Conservation (phyloP, 2,113 vertebrate genomes). For the Heloderma charlesbogerti region DNA sequence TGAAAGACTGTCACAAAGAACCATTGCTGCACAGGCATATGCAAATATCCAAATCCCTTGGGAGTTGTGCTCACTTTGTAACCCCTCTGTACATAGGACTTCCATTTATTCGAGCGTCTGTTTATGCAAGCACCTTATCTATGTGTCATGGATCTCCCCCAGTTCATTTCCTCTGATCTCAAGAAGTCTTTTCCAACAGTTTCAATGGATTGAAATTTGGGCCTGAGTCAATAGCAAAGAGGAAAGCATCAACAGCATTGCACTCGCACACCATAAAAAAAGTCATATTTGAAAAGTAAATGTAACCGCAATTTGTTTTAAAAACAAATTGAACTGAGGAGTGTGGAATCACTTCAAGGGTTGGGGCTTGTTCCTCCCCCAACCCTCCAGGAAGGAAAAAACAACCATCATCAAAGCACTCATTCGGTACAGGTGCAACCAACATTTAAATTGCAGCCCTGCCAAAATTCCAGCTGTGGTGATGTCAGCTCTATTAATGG, state of each 20-base stretch:
- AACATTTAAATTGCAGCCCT: neutral
- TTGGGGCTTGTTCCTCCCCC: neutral
- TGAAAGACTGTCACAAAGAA: neutral
- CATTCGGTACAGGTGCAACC: conserved; percentile 39
- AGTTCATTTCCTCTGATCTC: neutral
- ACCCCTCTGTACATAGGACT: neutral
- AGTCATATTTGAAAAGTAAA: conserved; percentile 48
- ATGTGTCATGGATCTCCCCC: neutral
- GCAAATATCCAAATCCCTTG: no score
- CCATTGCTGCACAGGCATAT: neutral
- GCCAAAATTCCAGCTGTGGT: conserved; percentile 49
- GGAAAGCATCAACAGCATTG: conserved; percentile 19
- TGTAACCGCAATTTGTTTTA: conserved; percentile 43
- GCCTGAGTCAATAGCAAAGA: conserved; percentile 19
- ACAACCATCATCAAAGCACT: conserved; percentile 36
- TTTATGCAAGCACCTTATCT: neutral
- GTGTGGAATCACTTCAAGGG: conserved; percentile 47
- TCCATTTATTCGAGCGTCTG: neutral
- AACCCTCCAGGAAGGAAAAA: conserved; percentile 19
- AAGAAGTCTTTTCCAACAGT: neutral
- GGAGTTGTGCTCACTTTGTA: neutral
- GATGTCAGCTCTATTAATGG: conserved; percentile 30
- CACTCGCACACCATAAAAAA: conserved; percentile 38
- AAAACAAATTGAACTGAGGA: conserved; percentile 46
- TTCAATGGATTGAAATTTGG: conserved; percentile 17